These are phyloP conservation scores for Nothura maculosa DNA, from an alignment of 2,797 vertebrate genomes.

Conservation along the genomic window DNA sequence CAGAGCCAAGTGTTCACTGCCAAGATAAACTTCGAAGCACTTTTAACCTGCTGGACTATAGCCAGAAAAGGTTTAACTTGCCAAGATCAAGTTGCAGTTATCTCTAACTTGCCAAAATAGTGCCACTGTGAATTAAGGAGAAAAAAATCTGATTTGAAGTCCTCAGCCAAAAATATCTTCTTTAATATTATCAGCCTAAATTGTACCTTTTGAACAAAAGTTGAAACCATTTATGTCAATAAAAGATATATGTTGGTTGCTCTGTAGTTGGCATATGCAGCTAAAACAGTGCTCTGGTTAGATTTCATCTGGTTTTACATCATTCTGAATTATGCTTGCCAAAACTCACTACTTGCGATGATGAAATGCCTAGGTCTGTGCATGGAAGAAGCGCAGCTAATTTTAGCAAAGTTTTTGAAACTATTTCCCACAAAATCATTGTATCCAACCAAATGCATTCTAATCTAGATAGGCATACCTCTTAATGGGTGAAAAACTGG, in stretches of 20 bases:
- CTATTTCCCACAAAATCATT: neutral
- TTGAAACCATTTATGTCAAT: neutral
- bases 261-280: neutral
- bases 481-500: neutral
- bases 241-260: neutral
- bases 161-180: neutral
- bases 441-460: neutral
- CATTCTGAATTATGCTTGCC: neutral
- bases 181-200: neutral
- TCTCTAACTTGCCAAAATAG: slow-evolving; percentile 36
- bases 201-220: neutral
- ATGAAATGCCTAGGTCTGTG: neutral
- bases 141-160: neutral
- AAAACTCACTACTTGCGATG: neutral
- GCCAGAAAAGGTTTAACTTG: slow-evolving; percentile 45
- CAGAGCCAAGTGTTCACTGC: slow-evolving; percentile 11
- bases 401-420: slow-evolving; percentile 9
- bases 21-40: slow-evolving; percentile 14
- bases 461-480: neutral
- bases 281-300: neutral
- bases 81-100: slow-evolving; percentile 24
- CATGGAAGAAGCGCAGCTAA: neutral
- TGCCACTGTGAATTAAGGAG: neutral
- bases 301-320: neutral
- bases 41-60: slow-evolving; percentile 40